Evolutionary conservation across 2,797 vertebrate species (phyloP), one percentile per base, ranked within the genome.

Genomic region (Parauchenoglanis ngamensis): DNA sequence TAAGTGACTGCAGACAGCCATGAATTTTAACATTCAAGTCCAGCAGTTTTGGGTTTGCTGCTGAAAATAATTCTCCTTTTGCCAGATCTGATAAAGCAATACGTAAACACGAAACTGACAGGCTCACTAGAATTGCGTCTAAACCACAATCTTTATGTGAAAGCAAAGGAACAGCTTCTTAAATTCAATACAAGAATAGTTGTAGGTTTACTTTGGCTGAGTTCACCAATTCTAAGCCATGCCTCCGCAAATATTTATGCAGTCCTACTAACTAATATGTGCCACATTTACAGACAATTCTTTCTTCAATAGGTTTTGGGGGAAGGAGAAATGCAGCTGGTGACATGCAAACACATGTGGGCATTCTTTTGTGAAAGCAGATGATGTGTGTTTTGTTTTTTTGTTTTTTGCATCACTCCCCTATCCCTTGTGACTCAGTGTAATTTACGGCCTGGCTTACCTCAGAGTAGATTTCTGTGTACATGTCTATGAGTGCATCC

Each of bases 401-500:
- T 1, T 31, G 13, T 1, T 4, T 65, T 35, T 8, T 25, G 59
- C 67, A 13, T 61, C 12, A 80, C 17, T 21, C 35, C 35, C 35
- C 35, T 40, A 7, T 76, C 8, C 12, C 31, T 76, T 15, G 49
- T 84, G 49, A 52, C n/a, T 84, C 2, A 56, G 13, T 84, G 65
- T 44, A n/a, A 49, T 1, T 23, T 61, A 86, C 19, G 59, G 7
- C 25, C 44, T 77, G 13, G 76, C 93, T 94, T 92, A 98, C 97
- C 97, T 98, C 97, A 46, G 91, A 85, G 86, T 96, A 92, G 65
- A 95, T 91, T 79, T 97, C 97, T 83, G 93, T 93, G 90, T 95
- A 97, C 90, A 94, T 93, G 91, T 97, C 96, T 82, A 98, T 93
- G 79, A 95, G 91, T 10, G 93, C 90, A 76, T 93, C 91, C 73